These are phyloP conservation scores for Drosophila engyochracea DNA, from an alignment of 2,888 invertebrate genomes.

Conservation along the genomic window DNA sequence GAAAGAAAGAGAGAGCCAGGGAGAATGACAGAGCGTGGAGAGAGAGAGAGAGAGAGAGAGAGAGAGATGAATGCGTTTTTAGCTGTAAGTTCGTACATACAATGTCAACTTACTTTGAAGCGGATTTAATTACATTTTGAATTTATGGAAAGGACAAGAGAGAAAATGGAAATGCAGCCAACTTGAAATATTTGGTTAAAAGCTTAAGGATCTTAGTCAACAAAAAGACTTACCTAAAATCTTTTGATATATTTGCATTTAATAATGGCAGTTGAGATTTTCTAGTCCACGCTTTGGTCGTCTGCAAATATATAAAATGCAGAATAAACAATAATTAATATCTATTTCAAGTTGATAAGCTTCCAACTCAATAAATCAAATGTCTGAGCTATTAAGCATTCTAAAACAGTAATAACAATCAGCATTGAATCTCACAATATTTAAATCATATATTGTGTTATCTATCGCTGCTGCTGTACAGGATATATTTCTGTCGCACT, in stretches of 20 bases:
- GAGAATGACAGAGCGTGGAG: background rate
- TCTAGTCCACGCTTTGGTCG: conserved; percentile 29
- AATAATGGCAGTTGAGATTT: conserved; percentile 29
- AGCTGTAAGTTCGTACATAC: background rate
- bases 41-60: background rate
- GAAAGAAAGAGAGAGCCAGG: background rate
- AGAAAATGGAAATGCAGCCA: conserved; percentile 27
- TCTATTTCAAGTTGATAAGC: conserved; percentile 23
- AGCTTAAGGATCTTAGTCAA: conserved; percentile 11
- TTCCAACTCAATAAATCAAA: conserved; percentile 25
- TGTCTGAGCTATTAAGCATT: conserved; percentile 25
- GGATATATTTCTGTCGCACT: background rate
- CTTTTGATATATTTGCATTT: conserved; percentile 1
- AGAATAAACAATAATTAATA: conserved; percentile 53
- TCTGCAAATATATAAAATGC: conserved; percentile 59
- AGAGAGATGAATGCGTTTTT: background rate
- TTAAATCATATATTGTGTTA: background rate
- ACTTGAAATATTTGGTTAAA: conserved; percentile 32
- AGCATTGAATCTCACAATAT: conserved; percentile 28
- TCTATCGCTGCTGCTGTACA: background rate
- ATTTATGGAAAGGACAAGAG: conserved; percentile 11
- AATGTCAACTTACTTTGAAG: conserved; percentile 51
- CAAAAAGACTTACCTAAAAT: conserved; percentile 64
- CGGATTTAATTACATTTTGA: conserved; percentile 62
- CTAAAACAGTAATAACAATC: conserved; percentile 10